Percentiles rank a stretch among this genome's conserved stretches.
Conservation (phyloP, 2,797 vertebrate species). For the Acomys russatus region DNA sequence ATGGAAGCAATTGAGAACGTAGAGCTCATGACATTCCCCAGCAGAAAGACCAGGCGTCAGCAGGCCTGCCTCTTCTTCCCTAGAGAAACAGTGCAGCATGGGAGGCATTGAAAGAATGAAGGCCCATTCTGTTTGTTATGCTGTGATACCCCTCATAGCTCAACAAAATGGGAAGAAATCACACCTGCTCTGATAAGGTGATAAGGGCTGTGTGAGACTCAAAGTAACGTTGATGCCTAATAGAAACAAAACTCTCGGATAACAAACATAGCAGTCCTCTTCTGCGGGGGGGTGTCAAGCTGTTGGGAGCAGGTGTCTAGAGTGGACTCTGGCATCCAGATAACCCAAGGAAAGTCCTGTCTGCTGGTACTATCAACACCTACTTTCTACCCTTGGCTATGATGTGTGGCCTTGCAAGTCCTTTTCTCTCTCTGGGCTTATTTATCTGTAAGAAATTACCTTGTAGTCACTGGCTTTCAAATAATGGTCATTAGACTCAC, state of each 20-base stretch:
- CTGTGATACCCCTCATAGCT: slow-evolving; percentile 15
- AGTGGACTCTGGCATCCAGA: slow-evolving; percentile 33
- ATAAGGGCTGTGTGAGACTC: neutral
- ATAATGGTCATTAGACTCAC: slow-evolving; percentile 37
- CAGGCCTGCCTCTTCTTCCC: neutral
- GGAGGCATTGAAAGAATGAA: neutral
- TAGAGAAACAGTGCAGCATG: neutral
- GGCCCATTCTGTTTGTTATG: neutral
- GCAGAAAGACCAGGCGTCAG: neutral
- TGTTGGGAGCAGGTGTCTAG: neutral
- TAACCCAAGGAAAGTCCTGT: neutral
- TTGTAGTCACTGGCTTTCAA: slow-evolving; percentile 9
- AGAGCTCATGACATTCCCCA: slow-evolving; percentile 11
- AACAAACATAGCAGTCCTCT: neutral
- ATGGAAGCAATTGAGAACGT: slow-evolving; percentile 56
- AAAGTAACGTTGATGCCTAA: neutral
- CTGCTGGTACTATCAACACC: neutral
- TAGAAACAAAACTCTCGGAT: neutral
- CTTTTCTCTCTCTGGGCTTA: neutral
- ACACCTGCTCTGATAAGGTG: neutral
- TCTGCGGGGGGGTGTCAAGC: neutral
- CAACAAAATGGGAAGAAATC: slow-evolving; percentile 1
- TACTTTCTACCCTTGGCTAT: slow-evolving; percentile 54
- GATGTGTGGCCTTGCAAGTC: neutral
- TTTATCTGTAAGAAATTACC: slow-evolving; percentile 19